Evolutionary conservation across 2,888 invertebrate species (phyloP).

Genomic region (Pachymerium ferrugineum): DNA sequence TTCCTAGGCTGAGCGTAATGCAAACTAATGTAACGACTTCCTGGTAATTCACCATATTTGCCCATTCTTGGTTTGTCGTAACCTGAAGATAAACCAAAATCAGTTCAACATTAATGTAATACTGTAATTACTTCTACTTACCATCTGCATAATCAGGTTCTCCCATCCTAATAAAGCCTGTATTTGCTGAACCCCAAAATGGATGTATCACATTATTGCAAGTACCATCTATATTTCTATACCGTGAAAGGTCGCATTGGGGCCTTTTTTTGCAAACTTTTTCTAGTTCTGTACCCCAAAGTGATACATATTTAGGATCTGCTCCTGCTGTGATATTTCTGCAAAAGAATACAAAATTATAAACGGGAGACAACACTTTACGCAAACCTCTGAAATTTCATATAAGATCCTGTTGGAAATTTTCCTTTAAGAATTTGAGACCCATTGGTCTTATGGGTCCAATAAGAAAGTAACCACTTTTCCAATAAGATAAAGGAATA

Average conservation of each 20-base stretch:
- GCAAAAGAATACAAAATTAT: not conserved
- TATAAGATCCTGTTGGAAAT: too few relatives aligned
- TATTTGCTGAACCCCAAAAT: slow-evolving; percentile 28
- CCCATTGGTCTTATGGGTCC: too few relatives aligned
- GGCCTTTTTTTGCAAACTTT: not conserved
- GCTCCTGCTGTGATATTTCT: not conserved
- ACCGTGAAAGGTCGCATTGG: not conserved
- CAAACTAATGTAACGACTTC: not conserved
- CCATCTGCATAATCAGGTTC: slow-evolving; percentile 30
- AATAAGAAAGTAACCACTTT: too few relatives aligned
- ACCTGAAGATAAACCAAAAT: not conserved
- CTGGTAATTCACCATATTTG: not conserved
- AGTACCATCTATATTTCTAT: slow-evolving; percentile 22
- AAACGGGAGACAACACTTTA: too few relatives aligned
- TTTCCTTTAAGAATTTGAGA: too few relatives aligned
- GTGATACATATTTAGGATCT: not conserved
- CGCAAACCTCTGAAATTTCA: too few relatives aligned
- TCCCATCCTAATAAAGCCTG: not conserved
- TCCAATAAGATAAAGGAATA: too few relatives aligned
- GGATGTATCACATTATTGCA: slow-evolving; percentile 28
- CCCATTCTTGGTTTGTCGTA: not conserved
- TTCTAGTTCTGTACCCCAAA: not conserved
- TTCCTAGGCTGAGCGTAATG: not conserved
- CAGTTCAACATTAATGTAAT: not conserved
- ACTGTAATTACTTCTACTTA: not conserved